These are phyloP conservation scores for Cosmopolites sordidus DNA, from an alignment of 2,888 invertebrate genomes.

Conservation along the genomic window DNA sequence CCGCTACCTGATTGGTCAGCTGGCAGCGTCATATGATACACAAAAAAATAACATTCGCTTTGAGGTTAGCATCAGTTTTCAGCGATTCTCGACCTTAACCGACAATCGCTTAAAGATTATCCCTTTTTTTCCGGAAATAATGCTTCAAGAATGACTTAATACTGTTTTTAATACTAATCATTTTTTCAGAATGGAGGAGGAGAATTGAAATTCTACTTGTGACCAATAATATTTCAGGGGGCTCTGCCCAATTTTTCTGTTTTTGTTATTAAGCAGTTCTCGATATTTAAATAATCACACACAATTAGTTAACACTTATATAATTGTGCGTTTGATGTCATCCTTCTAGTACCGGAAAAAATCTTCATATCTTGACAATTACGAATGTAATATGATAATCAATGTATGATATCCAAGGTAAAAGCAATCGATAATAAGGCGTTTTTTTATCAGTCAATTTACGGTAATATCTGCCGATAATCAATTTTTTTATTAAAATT, in stretches of 20 bases:
- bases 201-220: constrained; percentile 19
- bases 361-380: too few relatives aligned
- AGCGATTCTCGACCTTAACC: constrained; percentile 38
- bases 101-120: constrained; percentile 21
- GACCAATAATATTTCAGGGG: constrained; percentile 22
- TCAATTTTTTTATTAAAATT: too few relatives aligned
- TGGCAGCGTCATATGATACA: constrained; percentile 49
- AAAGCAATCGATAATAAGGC: constrained; percentile 24
- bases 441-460: constrained; percentile 5
- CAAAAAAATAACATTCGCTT: constrained; percentile 48
- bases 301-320: too few relatives aligned
- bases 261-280: neutral
- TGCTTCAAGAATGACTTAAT: constrained; percentile 24
- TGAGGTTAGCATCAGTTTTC: constrained; percentile 40
- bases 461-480: too few relatives aligned
- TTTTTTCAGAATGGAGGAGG: constrained; percentile 20
- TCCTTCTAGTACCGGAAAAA: too few relatives aligned
- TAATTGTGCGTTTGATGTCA: too few relatives aligned
- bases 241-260: constrained; percentile 1
- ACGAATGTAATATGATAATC: constrained; percentile 16
- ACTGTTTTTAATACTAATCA: constrained; percentile 18
- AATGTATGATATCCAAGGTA: constrained; percentile 24
- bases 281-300: too few relatives aligned
- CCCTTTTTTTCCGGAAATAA: constrained; percentile 13
- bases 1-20: constrained; percentile 45